Conservation (phyloP, 1,140 invertebrate species). For the Leptopilina clavipes region DNA sequence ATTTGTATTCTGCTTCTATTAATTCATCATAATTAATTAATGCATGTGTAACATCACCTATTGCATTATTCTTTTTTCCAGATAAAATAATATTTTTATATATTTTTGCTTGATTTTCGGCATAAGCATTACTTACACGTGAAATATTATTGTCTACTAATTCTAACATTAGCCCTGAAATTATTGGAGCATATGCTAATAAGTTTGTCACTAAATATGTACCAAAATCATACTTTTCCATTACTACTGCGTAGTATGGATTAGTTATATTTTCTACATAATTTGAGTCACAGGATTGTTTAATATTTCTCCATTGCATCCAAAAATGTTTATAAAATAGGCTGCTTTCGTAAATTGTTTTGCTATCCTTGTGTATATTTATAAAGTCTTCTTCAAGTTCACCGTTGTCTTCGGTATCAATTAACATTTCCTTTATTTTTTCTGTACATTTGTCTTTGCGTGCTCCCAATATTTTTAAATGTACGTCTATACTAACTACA, state of each 20-base stretch:
- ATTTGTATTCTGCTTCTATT: background rate
- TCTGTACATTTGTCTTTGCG: no score
- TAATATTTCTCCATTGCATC: background rate
- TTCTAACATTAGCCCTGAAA: background rate
- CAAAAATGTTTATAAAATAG: constrained; percentile 33
- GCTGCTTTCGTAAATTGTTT: no score
- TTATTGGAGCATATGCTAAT: background rate
- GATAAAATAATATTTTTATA: background rate
- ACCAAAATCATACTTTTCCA: background rate
- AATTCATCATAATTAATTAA: background rate
- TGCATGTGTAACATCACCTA: background rate
- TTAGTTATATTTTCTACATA: background rate
- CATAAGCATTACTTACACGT: background rate
- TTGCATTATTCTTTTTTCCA: background rate
- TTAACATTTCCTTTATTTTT: no score
- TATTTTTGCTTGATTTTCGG: background rate
- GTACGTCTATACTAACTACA: background rate
- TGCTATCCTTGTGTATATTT: background rate
- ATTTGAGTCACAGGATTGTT: background rate
- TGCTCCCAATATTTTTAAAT: background rate
- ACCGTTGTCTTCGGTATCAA: no score
- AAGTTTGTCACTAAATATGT: background rate
- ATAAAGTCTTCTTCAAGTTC: background rate
- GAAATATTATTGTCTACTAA: background rate
- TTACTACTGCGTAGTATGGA: background rate